Conservation (phyloP, 1,140 invertebrate species). For the Dermatophagoides farinae region DNA sequence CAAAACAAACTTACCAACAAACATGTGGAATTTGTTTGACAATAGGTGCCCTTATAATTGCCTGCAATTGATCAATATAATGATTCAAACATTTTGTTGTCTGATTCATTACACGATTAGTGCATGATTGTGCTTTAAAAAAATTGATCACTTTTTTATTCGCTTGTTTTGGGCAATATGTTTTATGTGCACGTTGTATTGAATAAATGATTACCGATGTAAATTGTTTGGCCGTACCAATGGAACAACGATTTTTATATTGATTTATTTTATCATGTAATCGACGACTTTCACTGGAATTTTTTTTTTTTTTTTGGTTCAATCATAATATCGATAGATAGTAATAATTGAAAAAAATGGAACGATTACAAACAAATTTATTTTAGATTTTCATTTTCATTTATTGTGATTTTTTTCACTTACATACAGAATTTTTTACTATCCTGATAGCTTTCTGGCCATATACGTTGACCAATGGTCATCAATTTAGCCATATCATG, state of each 20-base stretch:
- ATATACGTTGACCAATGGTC: conserved; percentile 1
- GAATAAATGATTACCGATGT: conserved; percentile 3
- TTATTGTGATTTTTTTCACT: background rate
- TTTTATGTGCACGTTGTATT: background rate
- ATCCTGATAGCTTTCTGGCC: background rate
- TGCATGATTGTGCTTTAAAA: background rate
- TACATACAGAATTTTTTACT: background rate
- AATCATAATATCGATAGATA: no score
- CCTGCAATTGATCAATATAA: background rate
- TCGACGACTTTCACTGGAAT: background rate
- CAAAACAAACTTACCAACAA: background rate
- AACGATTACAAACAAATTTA: no score
- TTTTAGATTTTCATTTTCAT: no score
- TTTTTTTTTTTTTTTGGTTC: no score
- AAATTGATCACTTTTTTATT: background rate
- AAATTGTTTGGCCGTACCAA: background rate
- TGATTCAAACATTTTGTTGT: background rate
- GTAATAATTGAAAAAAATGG: no score
- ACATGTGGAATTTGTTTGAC: conserved; percentile 2
- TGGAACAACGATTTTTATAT: background rate
- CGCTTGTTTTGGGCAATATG: background rate
- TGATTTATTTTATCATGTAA: background rate
- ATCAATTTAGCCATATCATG: background rate
- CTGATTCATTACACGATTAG: background rate
- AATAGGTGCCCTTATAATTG: background rate